Evolutionary conservation across 2,797 vertebrate species (phyloP).

Genomic region (Anabas testudineus): DNA sequence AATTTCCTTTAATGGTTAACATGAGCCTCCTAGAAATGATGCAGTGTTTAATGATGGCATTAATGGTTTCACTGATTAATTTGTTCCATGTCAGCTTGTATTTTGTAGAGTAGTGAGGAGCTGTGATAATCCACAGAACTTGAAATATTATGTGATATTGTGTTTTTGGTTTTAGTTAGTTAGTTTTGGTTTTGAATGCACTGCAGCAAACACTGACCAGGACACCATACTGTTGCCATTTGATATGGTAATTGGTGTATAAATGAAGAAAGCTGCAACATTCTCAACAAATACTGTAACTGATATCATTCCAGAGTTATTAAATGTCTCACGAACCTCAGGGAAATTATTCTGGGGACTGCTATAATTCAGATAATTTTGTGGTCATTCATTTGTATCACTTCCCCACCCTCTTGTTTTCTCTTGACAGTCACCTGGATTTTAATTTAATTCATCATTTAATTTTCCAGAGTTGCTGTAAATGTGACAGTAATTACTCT

Average conservation of each 20-base stretch:
- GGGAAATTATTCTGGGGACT: slow-evolving; percentile 22
- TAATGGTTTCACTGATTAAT: neutral
- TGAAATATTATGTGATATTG: slow-evolving; percentile 4
- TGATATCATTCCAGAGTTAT: slow-evolving; percentile 25
- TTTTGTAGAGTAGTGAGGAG: slow-evolving; percentile 1
- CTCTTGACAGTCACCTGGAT: slow-evolving; percentile 14
- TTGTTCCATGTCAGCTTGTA: neutral
- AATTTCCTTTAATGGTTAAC: neutral
- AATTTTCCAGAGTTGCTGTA: slow-evolving; percentile 18
- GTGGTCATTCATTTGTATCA: neutral
- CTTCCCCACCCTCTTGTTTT: too few relatives aligned
- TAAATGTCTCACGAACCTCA: slow-evolving; percentile 44
- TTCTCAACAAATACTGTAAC: slow-evolving; percentile 12
- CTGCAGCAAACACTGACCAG: slow-evolving; percentile 7
- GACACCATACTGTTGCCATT: slow-evolving; percentile 7
- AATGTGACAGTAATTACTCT: slow-evolving; percentile 24
- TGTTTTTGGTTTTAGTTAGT: too few relatives aligned
- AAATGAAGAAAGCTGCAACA: slow-evolving; percentile 5
- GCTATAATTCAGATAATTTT: slow-evolving; percentile 9
- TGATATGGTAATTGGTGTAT: neutral
- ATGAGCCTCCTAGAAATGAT: slow-evolving; percentile 12
- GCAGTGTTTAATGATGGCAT: slow-evolving; percentile 14
- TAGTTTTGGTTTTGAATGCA: neutral
- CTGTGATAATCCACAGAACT: slow-evolving; percentile 7
- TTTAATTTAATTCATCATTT: neutral